Percentiles rank a stretch among this genome's conserved stretches.
Conservation (phyloP, 2,113 vertebrate genomes). For the Triplophysa dalaica region DNA sequence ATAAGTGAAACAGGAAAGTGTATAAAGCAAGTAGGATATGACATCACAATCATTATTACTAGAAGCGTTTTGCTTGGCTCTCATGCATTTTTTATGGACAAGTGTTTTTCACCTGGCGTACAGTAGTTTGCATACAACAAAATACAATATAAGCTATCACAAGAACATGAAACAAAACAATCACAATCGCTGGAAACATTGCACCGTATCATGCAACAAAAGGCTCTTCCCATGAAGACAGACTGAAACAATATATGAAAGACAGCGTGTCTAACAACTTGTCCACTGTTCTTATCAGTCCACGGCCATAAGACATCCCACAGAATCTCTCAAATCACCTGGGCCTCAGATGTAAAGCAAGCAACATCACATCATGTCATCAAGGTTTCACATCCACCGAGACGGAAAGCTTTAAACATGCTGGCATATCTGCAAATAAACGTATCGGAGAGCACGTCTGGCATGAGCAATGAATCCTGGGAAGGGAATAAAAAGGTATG, state of each 20-base stretch:
- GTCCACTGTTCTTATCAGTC: not conserved
- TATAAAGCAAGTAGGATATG: too few species aligned
- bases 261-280: constrained; percentile 3
- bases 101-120: too few species aligned
- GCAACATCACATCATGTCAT: not conserved
- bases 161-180: too few species aligned
- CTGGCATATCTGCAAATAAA: constrained; percentile 17
- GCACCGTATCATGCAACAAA: too few species aligned
- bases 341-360: not conserved
- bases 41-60: too few species aligned
- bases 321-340: constrained; percentile 2
- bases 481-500: constrained; percentile 40
- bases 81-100: too few species aligned
- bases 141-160: too few species aligned
- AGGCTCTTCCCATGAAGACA: too few species aligned
- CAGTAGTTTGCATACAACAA: too few species aligned
- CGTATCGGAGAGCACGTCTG: constrained; percentile 37
- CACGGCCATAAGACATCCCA: not conserved
- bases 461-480: constrained; percentile 41
- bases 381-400: not conserved
- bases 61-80: too few species aligned
- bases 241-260: not conserved
- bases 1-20: too few species aligned
- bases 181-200: too few species aligned
- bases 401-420: constrained; percentile 5